Evolutionary conservation across 2,888 invertebrate species (phyloP).

Genomic region (Platerodrilus igneus): DNA sequence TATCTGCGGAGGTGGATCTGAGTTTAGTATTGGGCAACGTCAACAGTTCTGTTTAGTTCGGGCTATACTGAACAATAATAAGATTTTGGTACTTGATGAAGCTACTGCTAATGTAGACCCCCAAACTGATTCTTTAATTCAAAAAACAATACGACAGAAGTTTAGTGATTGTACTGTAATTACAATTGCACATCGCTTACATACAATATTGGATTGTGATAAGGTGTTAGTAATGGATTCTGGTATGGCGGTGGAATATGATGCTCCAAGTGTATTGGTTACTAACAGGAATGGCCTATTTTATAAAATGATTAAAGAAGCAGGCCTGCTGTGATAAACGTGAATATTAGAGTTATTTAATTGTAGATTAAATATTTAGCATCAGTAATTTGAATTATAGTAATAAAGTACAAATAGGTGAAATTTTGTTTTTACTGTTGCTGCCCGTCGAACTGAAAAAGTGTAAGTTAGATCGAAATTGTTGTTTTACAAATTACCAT

Average conservation of each 20-base stretch:
- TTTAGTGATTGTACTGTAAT: constrained; percentile 72
- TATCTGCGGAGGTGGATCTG: constrained; percentile 61
- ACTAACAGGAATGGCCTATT: constrained; percentile 58
- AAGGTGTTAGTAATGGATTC: constrained; percentile 74
- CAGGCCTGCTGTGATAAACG: constrained; percentile 55
- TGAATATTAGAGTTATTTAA: no score
- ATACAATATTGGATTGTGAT: constrained; percentile 80
- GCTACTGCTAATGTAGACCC: constrained; percentile 77
- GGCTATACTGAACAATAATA: constrained; percentile 50
- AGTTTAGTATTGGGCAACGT: constrained; percentile 49
- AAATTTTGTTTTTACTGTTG: no score
- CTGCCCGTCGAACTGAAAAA: no score
- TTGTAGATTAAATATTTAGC: no score
- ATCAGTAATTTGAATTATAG: no score
- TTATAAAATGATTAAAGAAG: constrained; percentile 63
- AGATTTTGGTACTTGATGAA: constrained; percentile 52
- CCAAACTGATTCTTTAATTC: constrained; percentile 69
- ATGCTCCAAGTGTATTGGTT: constrained; percentile 64
- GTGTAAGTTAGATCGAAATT: no score
- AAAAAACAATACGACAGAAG: constrained; percentile 65
- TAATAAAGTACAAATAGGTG: no score
- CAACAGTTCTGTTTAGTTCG: constrained; percentile 66
- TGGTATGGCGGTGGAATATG: constrained; percentile 70
- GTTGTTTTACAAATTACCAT: no score
- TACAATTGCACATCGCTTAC: constrained; percentile 75